Evolutionary conservation across 1,140 invertebrate genomes (phyloP).

Genomic region (Drosophila bocki): DNA sequence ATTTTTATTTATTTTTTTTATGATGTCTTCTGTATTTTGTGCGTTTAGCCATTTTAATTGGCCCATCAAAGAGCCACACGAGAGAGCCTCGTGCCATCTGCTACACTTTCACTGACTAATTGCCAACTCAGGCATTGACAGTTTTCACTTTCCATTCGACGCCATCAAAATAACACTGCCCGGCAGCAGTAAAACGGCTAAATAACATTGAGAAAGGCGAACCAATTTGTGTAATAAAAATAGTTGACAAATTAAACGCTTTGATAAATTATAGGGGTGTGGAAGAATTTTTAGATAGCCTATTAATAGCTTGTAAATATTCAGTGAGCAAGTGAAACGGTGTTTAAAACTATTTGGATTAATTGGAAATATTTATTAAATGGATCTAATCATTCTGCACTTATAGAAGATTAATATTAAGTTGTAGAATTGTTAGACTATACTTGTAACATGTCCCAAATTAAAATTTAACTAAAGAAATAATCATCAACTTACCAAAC

Average conservation of each 20-base stretch:
- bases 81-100: conserved; percentile 43
- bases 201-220: conserved; percentile 32
- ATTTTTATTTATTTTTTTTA: conserved; percentile 42
- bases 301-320: conserved; percentile 13
- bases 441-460: too few relatives aligned
- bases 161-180: conserved; percentile 31
- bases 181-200: conserved; percentile 8
- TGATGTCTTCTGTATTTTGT: conserved; percentile 42
- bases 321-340: not conserved
- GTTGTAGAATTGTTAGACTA: not conserved
- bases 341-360: not conserved
- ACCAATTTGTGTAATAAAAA: conserved; percentile 47
- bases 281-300: conserved; percentile 10
- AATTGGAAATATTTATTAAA: not conserved
- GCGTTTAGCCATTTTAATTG: conserved; percentile 58
- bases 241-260: conserved; percentile 29
- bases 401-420: not conserved
- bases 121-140: conserved; percentile 62
- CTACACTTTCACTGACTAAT: conserved; percentile 73
- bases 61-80: conserved; percentile 10
- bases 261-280: not conserved
- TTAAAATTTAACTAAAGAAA: not conserved
- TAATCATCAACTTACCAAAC: not conserved
- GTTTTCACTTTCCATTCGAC: conserved; percentile 70
- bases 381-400: not conserved